These are phyloP conservation scores for Pachycephala philippinensis DNA, from an alignment of 2,113 vertebrate species.

Conservation along the genomic window DNA sequence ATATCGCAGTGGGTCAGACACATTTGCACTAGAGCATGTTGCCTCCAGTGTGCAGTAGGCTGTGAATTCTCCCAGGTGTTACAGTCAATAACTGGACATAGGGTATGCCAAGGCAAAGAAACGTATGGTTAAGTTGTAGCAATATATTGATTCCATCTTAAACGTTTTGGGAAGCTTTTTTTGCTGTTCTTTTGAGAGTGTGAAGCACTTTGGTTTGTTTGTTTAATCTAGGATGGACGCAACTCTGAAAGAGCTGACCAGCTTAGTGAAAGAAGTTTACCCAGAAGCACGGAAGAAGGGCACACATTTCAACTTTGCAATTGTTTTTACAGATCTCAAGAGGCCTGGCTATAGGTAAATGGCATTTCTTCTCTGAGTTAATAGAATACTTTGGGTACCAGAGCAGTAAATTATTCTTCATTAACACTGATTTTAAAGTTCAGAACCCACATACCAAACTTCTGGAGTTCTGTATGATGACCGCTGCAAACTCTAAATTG, in stretches of 20 bases:
- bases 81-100: rapidly evolving
- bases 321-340: conserved; percentile 93
- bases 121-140: background rate
- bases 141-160: background rate
- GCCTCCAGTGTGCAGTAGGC: background rate
- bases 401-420: background rate
- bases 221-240: conserved; percentile 90
- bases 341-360: conserved; percentile 89
- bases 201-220: background rate
- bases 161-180: background rate
- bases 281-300: conserved; percentile 96
- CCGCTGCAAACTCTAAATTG: rapidly evolving
- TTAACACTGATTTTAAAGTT: background rate
- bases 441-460: background rate
- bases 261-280: conserved; percentile 96
- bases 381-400: background rate
- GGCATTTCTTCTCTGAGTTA: background rate
- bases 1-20: rapidly evolving
- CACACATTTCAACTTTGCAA: conserved; percentile 95
- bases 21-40: rapidly evolving
- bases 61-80: background rate
- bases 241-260: conserved; percentile 93
- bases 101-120: background rate
- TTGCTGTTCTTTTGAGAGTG: background rate
- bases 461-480: background rate